phyloP scores from a whole-genome alignment of 2,113 vertebrate species.

The Psephotus haematonotus region DNA sequence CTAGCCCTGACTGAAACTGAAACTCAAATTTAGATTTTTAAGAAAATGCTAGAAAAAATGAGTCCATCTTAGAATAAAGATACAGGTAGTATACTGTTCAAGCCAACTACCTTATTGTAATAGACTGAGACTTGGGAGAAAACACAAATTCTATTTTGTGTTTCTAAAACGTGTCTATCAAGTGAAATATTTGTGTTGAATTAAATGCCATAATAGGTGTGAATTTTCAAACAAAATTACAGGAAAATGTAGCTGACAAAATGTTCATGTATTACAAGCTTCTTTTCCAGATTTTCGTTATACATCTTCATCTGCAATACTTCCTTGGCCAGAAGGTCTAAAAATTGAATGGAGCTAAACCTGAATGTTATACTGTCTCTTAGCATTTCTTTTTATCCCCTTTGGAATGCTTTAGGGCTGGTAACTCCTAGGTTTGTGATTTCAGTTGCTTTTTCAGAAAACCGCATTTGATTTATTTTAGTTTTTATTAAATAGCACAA shows the following conservation, averaged over 20 bases:
- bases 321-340: background rate
- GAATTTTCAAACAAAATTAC: background rate
- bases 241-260: background rate
- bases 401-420: background rate
- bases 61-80: background rate
- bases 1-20: background rate
- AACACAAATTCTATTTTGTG: fast-evolving
- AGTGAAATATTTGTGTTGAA: background rate
- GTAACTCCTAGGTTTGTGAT: background rate
- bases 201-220: background rate
- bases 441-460: background rate
- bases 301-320: background rate
- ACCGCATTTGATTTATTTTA: background rate
- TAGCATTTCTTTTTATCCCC: background rate
- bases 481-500: background rate
- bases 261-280: background rate
- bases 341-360: background rate
- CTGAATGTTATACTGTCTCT: background rate
- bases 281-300: background rate
- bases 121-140: background rate
- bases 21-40: background rate
- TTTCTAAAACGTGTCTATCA: background rate
- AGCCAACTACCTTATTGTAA: background rate
- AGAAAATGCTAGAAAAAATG: background rate
- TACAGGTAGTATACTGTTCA: background rate